These are phyloP conservation scores for Ormyrus nitidulus DNA, from an alignment of 2,888 invertebrate species.

Conservation along the genomic window DNA sequence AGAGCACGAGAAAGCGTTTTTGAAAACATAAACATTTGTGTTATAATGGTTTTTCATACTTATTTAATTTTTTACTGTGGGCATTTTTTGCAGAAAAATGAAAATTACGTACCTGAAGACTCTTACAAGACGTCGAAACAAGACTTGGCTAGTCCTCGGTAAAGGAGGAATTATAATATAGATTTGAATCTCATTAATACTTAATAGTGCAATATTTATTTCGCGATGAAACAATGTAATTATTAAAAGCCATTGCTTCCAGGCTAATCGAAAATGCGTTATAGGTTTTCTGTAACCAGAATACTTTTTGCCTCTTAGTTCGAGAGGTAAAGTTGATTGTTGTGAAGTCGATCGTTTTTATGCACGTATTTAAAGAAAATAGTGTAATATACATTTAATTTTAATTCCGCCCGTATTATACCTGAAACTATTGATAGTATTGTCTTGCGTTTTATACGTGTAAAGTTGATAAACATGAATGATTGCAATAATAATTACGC, in stretches of 20 bases:
- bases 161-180: conserved; percentile 15
- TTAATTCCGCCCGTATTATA: neutral
- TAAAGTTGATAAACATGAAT: neutral
- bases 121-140: conserved; percentile 37
- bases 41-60: too few relatives aligned
- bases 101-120: conserved; percentile 54
- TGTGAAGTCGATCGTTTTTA: neutral
- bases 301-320: neutral
- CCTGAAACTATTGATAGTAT: neutral
- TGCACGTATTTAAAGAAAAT: neutral
- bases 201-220: conserved; percentile 50
- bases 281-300: neutral
- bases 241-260: conserved; percentile 37
- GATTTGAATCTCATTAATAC: conserved; percentile 24
- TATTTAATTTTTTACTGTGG: too few relatives aligned
- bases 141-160: conserved; percentile 47
- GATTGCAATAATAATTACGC: neutral
- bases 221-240: neutral
- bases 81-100: neutral
- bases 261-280: conserved; percentile 10
- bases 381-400: neutral
- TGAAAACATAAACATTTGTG: too few relatives aligned
- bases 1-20: too few relatives aligned
- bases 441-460: conserved; percentile 9
- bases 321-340: neutral